Base-by-base conservation (phyloP, 2,888 invertebrate species). In the Parnassius apollo region DNA sequence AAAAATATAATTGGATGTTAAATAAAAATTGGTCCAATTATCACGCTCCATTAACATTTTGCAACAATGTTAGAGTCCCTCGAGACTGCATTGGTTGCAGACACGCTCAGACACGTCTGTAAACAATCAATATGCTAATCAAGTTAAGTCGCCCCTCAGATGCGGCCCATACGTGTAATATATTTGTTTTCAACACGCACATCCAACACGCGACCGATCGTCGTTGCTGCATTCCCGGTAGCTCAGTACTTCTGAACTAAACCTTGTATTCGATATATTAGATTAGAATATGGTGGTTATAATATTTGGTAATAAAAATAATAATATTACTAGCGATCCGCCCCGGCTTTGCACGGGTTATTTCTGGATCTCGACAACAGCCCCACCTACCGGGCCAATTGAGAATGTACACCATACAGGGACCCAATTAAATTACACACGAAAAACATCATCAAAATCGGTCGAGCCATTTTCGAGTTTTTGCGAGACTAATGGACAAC, bases 81-180 rank as follows among this genome's bases (percentile, higher is more conserved):
- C 10, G 56, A 62, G 62, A 55, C 46, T 46, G 52, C 57, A 51
- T 13, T 18, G 58, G 56, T 54, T 50, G 59, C 58, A 11, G 51
- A 55, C 25, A 57, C 52, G 64, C 63, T 61, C 63, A 69, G 69
- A 70, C 80, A 78, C 78, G 77, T 77, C 75, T 75, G 82, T 76
- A 83, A 84, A 86, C 86, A 86, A 85, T 86, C 83, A 86, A 81
- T 83, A 86, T 85, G 86, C 76, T 81, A 85, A 86, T 86, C 75
- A 68, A 72, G 77, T 81, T 81, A 81, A 72, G 70, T 70, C 74
- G 68, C 69, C 71, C 75, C 78, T 75, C 77, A 80, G 80, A 78
- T 80, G 76, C 68, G 70, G 57, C 60, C 64, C 65, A 68, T 66
- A 70, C 63, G 64, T 60, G 71, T 73, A 73, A 72, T 72, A 73